Base-by-base conservation (phyloP, 2,888 invertebrate genomes). In the Ferdinandea cuprea region DNA sequence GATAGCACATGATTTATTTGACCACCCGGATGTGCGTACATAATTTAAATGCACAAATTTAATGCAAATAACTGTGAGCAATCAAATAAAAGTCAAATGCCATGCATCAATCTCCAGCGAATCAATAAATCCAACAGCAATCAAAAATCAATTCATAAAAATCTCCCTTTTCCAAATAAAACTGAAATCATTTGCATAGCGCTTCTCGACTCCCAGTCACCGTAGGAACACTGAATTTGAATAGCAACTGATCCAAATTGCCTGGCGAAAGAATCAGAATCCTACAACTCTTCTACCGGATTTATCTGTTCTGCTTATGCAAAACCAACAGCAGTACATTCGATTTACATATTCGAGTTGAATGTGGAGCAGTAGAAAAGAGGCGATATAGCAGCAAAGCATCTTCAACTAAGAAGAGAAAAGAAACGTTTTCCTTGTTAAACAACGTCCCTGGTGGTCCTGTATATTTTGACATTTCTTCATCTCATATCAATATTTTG, bases 141-240 rank as follows among this genome's bases (percentile, higher is more conserved):
- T 83, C 83, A 83, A 83, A 83, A 73, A 83, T 77, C 77, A 83
- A 83, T 83, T 83, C 83, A 83, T 83, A 83, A 83, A 83, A 83
- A 66, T 77, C 72, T 83, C 83, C 56, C 58, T 56, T 59, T 54
- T 56, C 58, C 52, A 74, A 80, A 77, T 63, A 56, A 77, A 56
- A 56, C 7, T 13, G 4, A 66, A 77, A 66, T 74, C 61, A 81
- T 65, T 80, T 71, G 65, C 71, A 44, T 44, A 44, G 9, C 44
- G 19, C 19, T 44, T 15, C 4, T 32, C 21, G 48, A 32, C 44
- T 30, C 17, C n/a, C 65, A 17, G 25, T 44, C 46, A 9, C 13
- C 65, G 25, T 52, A 48, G 19, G 32, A 50, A 40, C 8, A 21
- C 5, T 32, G 11, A 58, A 83, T 83, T 78, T 83, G 72, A 73